phyloP scores from a whole-genome alignment of 2,888 invertebrate genomes.

The Helobdella robusta region DNA sequence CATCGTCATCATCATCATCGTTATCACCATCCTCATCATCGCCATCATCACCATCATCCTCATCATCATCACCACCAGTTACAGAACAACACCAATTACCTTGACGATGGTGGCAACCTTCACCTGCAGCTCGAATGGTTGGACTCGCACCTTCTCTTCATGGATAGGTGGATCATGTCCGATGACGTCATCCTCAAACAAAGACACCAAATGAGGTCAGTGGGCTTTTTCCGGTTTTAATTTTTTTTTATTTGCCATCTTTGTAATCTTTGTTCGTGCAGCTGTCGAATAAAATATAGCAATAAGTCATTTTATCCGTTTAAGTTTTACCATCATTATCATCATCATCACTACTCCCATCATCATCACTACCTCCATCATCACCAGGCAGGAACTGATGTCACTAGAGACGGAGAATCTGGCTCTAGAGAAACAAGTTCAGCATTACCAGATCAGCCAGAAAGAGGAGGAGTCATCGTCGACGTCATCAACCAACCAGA shows the following conservation, averaged over 20 bases:
- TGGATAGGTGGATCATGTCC: constrained; percentile 71
- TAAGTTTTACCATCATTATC: too few relatives aligned
- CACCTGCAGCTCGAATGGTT: constrained; percentile 72
- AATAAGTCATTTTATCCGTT: neutral
- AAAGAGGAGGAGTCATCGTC: too few relatives aligned
- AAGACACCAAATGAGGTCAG: constrained; percentile 75
- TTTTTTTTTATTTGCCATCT: too few relatives aligned
- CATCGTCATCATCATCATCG: neutral
- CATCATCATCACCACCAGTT: neutral
- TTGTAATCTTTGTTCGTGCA: neutral
- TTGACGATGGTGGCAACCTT: constrained; percentile 53
- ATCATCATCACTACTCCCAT: neutral
- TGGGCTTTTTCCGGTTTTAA: too few relatives aligned
- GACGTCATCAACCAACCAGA: too few relatives aligned
- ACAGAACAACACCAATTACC: constrained; percentile 1
- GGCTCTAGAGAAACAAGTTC: constrained; percentile 68
- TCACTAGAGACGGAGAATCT: constrained; percentile 74
- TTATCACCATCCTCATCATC: neutral
- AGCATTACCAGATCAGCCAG: constrained; percentile 74
- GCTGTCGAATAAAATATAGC: neutral
- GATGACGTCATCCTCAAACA: constrained; percentile 71
- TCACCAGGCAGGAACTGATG: constrained; percentile 65
- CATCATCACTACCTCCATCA: neutral
- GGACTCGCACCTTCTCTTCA: constrained; percentile 68
- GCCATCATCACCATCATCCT: neutral